Percentiles rank a stretch among this genome's conserved stretches.
Conservation (phyloP, 2,113 vertebrate genomes). For the Salvelinus fontinalis region DNA sequence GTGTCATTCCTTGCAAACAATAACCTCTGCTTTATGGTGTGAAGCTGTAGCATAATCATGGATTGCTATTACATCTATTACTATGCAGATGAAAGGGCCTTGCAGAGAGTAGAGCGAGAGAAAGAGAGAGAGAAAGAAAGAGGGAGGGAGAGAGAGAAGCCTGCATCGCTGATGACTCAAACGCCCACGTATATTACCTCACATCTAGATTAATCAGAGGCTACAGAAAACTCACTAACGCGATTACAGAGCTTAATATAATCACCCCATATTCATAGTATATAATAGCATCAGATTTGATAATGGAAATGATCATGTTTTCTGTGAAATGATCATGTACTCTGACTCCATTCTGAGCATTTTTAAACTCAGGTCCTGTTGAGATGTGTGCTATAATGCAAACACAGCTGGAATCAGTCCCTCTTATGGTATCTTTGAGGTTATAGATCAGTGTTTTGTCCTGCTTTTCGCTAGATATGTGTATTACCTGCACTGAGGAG, state of each 20-base stretch:
- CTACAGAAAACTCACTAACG: neutral
- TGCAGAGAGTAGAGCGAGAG: neutral
- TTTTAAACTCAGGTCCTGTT: too few relatives aligned
- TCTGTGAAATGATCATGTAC: neutral
- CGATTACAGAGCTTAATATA: neutral
- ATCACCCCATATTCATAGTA: neutral
- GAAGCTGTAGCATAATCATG: too few relatives aligned
- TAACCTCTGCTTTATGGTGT: too few relatives aligned
- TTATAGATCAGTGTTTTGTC: too few relatives aligned
- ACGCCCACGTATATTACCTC: neutral
- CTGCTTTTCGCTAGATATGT: too few relatives aligned
- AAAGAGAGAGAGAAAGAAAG: neutral
- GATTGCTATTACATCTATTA: neutral
- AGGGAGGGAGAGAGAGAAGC: neutral
- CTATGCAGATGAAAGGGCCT: constrained; percentile 1
- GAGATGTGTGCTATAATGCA: neutral
- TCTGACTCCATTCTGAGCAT: neutral
- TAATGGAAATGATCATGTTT: neutral
- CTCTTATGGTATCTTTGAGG: too few relatives aligned
- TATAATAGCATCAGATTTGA: neutral
- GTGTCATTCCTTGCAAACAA: too few relatives aligned
- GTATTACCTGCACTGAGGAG: too few relatives aligned
- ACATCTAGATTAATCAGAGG: neutral
- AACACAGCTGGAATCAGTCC: too few relatives aligned
- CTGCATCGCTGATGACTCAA: constrained; percentile 1